Evolutionary conservation across 2,797 vertebrate genomes (phyloP).

Genomic region (Enteromius trimaculatus): DNA sequence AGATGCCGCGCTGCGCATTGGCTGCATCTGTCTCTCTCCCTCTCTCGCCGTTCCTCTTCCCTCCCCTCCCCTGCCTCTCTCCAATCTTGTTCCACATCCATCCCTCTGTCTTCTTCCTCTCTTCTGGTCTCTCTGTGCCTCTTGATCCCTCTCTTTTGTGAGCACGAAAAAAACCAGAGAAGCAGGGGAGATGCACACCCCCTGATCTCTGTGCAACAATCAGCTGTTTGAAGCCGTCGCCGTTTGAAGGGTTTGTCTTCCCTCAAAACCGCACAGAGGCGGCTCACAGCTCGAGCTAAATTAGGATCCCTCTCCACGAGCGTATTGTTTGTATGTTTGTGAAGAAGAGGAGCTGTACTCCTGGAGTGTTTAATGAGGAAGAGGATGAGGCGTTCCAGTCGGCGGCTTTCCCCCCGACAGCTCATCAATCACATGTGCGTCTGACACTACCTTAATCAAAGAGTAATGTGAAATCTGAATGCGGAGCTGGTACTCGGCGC

Average conservation of each 20-base stretch:
- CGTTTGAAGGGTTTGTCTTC: slow-evolving; percentile 21
- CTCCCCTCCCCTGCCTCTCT: slow-evolving; percentile 61
- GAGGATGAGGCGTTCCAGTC: slow-evolving; percentile 58
- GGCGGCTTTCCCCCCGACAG: slow-evolving; percentile 60
- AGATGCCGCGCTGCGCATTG: slow-evolving; percentile 79
- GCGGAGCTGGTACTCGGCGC: slow-evolving; percentile 3
- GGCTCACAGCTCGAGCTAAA: slow-evolving; percentile 43
- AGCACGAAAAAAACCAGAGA: slow-evolving; percentile 23
- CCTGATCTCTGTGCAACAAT: slow-evolving; percentile 53
- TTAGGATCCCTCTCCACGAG: slow-evolving; percentile 46
- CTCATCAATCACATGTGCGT: slow-evolving; percentile 67
- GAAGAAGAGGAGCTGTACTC: slow-evolving; percentile 42
- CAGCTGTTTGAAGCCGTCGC: slow-evolving; percentile 63
- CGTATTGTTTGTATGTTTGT: slow-evolving; percentile 40
- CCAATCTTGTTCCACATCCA: slow-evolving; percentile 60
- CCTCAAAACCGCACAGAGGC: slow-evolving; percentile 26
- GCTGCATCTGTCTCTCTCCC: slow-evolving; percentile 62
- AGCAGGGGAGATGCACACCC: slow-evolving; percentile 37
- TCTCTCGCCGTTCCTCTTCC: slow-evolving; percentile 33
- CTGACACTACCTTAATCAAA: slow-evolving; percentile 67
- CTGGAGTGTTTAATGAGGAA: slow-evolving; percentile 56
- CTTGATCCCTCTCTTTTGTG: slow-evolving; percentile 46
- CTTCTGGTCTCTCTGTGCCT: slow-evolving; percentile 8
- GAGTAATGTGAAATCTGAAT: slow-evolving; percentile 52
- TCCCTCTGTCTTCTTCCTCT: slow-evolving; percentile 14